These are phyloP conservation scores for Hydroisotoma schaefferi DNA, from an alignment of 2,888 invertebrate genomes.

Conservation along the genomic window DNA sequence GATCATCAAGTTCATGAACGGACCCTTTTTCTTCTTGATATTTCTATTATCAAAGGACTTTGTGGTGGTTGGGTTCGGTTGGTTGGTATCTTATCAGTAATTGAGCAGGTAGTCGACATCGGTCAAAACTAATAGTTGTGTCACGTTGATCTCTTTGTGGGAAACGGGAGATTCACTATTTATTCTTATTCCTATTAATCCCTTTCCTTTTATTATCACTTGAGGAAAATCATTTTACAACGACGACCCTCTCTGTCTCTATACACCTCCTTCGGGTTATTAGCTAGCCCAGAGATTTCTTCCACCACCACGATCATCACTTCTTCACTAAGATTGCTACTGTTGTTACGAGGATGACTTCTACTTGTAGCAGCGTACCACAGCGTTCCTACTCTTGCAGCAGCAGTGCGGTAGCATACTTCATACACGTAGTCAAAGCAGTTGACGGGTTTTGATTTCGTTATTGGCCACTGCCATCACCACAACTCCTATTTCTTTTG, in stretches of 20 bases:
- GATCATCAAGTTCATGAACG: conserved; percentile 3
- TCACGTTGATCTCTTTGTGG: conserved; percentile 47
- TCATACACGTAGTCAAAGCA: conserved; percentile 1
- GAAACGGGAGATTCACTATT: conserved; percentile 12
- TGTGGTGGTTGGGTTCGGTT: conserved; percentile 2
- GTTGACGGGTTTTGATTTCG: conserved; percentile 9
- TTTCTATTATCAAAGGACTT: conserved; percentile 12
- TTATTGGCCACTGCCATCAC: conserved; percentile 7
- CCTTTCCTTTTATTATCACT: conserved; percentile 9
- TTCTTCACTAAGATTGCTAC: conserved; percentile 7
- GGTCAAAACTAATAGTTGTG: conserved; percentile 49
- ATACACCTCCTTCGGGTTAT: neutral
- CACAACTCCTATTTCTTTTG: conserved; percentile 4
- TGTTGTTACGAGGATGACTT: neutral
- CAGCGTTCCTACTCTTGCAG: conserved; percentile 10
- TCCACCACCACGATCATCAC: neutral
- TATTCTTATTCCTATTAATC: conserved; percentile 11
- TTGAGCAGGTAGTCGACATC: conserved; percentile 45
- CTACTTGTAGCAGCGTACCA: no score
- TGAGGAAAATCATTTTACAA: neutral
- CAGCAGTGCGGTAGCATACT: conserved; percentile 6
- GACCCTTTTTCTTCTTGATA: conserved; percentile 9
- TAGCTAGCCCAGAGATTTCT: neutral
- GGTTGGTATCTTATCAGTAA: conserved; percentile 28
- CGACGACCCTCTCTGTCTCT: neutral